Percentiles rank a stretch among this genome's conserved stretches.
Conservation (phyloP, 2,113 vertebrate genomes). For the Hemiprocne comata region DNA sequence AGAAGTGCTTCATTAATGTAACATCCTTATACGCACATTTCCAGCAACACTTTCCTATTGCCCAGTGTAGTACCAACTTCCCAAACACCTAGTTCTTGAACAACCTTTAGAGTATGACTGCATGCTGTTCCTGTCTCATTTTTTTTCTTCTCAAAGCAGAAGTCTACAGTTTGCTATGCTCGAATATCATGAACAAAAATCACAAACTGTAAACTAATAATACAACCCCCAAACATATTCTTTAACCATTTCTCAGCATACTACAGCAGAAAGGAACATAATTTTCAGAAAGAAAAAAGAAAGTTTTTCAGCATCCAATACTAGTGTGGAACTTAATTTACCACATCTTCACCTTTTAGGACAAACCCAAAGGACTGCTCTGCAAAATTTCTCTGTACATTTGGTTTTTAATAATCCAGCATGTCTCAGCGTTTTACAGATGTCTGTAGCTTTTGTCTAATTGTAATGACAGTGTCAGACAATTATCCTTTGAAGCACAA, state of each 20-base stretch:
- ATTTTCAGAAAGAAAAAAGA: not conserved
- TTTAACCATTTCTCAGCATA: not conserved
- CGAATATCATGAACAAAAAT: not conserved
- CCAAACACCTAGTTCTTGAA: not conserved
- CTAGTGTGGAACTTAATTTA: not conserved
- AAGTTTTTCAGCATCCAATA: not conserved
- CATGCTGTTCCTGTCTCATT: not conserved
- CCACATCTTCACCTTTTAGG: not conserved
- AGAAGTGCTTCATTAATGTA: not conserved
- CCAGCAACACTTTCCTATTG: not conserved
- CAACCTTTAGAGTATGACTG: not conserved
- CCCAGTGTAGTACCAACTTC: not conserved
- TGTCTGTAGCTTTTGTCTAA: not conserved
- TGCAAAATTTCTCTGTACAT: not conserved
- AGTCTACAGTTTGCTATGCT: not conserved
- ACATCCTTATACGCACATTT: not conserved
- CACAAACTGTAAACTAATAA: not conserved
- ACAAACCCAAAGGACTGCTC: not conserved
- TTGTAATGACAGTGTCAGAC: not conserved
- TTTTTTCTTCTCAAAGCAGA: not conserved
- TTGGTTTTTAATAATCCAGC: not conserved
- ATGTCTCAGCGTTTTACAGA: not conserved
- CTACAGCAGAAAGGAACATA: not conserved
- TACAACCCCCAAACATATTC: not conserved
- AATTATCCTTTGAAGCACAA: not conserved